These are phyloP conservation scores for Ailuropoda melanoleuca DNA, from an alignment of 2,113 vertebrate genomes.

Conservation along the genomic window DNA sequence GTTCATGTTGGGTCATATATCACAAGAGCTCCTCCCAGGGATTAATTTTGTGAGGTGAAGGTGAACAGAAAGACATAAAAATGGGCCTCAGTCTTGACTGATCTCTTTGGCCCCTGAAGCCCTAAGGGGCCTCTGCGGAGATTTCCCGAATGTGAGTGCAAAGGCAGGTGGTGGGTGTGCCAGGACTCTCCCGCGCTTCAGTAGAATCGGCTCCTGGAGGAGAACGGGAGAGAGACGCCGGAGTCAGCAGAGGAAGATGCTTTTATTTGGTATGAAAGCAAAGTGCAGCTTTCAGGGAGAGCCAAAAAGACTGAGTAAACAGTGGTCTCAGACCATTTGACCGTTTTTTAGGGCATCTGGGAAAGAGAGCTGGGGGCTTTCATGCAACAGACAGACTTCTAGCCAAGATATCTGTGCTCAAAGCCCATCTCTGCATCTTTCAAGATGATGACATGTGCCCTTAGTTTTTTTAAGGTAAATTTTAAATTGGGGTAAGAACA, in stretches of 20 bases:
- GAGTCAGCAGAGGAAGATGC: background rate
- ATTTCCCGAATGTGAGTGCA: background rate
- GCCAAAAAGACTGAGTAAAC: background rate
- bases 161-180: background rate
- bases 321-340: background rate
- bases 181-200: background rate
- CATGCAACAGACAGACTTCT: background rate
- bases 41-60: background rate
- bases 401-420: background rate
- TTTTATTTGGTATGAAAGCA: slow-evolving; percentile 16
- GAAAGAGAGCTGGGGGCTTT: background rate
- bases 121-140: background rate
- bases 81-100: background rate
- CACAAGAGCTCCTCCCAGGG: background rate
- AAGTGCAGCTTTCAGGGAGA: background rate
- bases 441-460: background rate
- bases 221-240: background rate
- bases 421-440: background rate
- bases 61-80: background rate
- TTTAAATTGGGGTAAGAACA: background rate
- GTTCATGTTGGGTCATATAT: background rate
- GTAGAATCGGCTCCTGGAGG: background rate
- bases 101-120: background rate
- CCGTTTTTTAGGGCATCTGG: background rate
- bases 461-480: background rate